Base-by-base conservation (phyloP, 2,888 invertebrate species). In the Agelastica alni region DNA sequence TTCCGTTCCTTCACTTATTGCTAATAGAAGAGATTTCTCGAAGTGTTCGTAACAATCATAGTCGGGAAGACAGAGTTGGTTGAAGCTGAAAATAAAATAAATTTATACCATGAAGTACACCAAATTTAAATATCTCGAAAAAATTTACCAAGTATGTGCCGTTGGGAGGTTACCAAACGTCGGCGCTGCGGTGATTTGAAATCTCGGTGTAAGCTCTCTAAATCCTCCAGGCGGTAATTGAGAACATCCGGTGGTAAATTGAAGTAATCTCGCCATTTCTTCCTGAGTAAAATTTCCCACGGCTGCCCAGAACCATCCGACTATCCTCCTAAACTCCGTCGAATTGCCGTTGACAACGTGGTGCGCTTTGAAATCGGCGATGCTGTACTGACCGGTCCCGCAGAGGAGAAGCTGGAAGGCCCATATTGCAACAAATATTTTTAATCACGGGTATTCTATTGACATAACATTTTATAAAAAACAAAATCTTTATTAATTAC, bases 1-100 rank as follows among this genome's bases (percentile, higher is more conserved):
- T 81, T 96, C 96, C 26, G 90, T 92, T 34, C 96, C 96, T 80
- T 96, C 96, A 78, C 91, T 95, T 76, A 96, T 93, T 63, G 96
- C 95, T 76, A 94, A 81, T 9, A 94, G 83, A 51, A 96, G 81
- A 32, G 93, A 90, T 73, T 89, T 90, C 72, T 96, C 95, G 64
- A 96, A 92, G 69, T 91, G 91, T 76, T 96, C 95, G 78, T 95
- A 95, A 68, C 86, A 87, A 77, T 95, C 94, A 79, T 96, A 96
- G 78, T 94, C 94, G 14, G 96, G 96, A 70, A 96, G 81, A 79
- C 95, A 95, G 58, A 96, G 85, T 80, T 96, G 95, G 83, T 96
- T 96, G 80, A 96, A 96, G 81, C 91, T 91, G 79, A 46, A 60
- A 56, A 52, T 13, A 28, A 43, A 30, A 44, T 18, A 3, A 14